Conservation (phyloP, 2,888 invertebrate genomes). For the Aphidius colemani region DNA sequence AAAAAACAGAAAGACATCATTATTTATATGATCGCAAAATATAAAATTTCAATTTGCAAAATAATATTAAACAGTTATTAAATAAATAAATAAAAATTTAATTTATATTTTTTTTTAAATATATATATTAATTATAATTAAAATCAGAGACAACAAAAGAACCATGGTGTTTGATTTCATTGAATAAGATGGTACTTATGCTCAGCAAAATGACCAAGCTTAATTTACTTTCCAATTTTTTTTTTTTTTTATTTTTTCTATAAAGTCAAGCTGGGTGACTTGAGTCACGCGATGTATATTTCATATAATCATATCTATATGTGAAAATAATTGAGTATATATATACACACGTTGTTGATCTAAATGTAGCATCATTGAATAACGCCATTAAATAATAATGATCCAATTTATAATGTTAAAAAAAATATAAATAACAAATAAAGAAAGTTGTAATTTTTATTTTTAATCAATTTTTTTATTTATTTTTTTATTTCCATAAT, state of each 20-base stretch:
- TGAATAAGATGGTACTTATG: not conserved
- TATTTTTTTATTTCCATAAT: too few relatives aligned
- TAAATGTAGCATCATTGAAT: constrained; percentile 20
- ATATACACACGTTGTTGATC: constrained; percentile 3
- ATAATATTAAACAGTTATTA: too few relatives aligned
- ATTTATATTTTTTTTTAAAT: not conserved
- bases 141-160: too few relatives aligned
- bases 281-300: constrained; percentile 21
- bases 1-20: too few relatives aligned
- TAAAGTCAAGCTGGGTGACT: constrained; percentile 5
- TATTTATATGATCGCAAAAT: too few relatives aligned
- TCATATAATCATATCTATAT: constrained; percentile 14
- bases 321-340: not conserved
- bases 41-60: too few relatives aligned
- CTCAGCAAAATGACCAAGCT: not conserved
- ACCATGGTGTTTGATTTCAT: not conserved
- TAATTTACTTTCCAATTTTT: not conserved
- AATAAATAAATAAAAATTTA: not conserved
- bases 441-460: too few relatives aligned
- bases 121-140: not conserved
- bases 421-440: too few relatives aligned
- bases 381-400: constrained; percentile 18
- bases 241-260: not conserved
- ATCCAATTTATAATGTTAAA: constrained; percentile 22
- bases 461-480: too few relatives aligned